Base-by-base conservation (phyloP, 2,888 invertebrate species). In the Oxystoma pomonae region DNA sequence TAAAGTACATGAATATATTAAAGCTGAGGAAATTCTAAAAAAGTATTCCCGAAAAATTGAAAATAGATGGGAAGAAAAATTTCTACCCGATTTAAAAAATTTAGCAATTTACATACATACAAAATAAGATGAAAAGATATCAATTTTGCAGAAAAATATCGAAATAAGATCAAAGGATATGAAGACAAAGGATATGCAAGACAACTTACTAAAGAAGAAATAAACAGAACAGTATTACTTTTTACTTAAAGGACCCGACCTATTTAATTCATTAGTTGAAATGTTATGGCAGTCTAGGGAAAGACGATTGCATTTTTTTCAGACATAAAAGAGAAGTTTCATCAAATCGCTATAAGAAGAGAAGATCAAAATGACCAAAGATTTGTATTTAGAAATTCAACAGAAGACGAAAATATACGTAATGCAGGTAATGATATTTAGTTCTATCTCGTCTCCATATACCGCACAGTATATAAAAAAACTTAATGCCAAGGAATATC, bases 381-480 rank as follows among this genome's bases (percentile, higher is more conserved):
- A 53, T 53, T 53, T 18, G 16, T 53, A 18, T 53, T 53, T 18
- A 3, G 53, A 53, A 53, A 18, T 16, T 17, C 16, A n/a, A 5
- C 53, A 53, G 16, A 53, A 53, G 18, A 53, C 3, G n/a, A 18
- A 53, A 17, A 53, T 53, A 22, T 52, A 59, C 5, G 53, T 51
- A 1, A 59, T 59, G 59, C 35, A 35, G 12, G 35, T 35, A 7
- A 35, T 35, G 35, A 59, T 59, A 21, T 59, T 59, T 59, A 53
- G 59, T 19, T 18, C 59, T 21, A 53, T 59, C 7, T 59, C 20
- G 1, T 59, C 59, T 20, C 59, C 53, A 50, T 59, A 51, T 51
- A 59, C 51, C 20, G 59, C 59, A 21, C 59, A 59, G 16, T 59
- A 59, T 21, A 20, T 59, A 1, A 59, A 59, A 53, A 59, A 59